A percentile compares a stretch with the other conserved stretches of the same genome.
phyloP scores from a whole-genome alignment of 2,888 invertebrate genomes.

The Agrilus cyanescens region DNA sequence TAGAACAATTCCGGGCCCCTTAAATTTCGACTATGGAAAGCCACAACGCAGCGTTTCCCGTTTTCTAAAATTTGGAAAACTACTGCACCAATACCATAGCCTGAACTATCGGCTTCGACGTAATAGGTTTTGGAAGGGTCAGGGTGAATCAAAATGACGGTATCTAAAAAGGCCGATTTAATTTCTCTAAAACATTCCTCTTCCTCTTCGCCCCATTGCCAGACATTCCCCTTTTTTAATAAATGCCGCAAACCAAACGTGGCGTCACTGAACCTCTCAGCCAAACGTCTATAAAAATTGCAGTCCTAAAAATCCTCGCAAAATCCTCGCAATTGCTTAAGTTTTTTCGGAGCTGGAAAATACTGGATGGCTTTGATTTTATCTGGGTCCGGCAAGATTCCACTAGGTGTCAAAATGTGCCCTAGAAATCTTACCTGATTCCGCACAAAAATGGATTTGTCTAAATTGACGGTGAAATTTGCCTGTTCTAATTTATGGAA shows the following conservation, averaged over 20 bases:
- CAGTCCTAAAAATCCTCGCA: conserved; percentile 15
- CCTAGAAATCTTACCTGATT: conserved; percentile 13
- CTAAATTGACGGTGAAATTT: conserved; percentile 12
- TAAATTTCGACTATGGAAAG: conserved; percentile 6
- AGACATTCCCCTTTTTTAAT: conserved; percentile 9
- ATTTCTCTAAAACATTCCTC: conserved; percentile 4
- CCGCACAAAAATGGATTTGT: conserved; percentile 14
- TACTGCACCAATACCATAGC: conserved; percentile 7
- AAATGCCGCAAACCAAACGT: conserved; percentile 8
- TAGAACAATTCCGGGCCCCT: conserved; percentile 5
- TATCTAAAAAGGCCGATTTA: conserved; percentile 7
- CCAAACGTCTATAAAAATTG: conserved; percentile 14
- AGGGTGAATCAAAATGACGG: conserved; percentile 6
- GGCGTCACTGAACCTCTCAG: conserved; percentile 7
- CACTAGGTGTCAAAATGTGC: conserved; percentile 10
- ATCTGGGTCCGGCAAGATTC: conserved; percentile 12
- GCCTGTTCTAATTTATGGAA: neutral
- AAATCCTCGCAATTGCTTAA: conserved; percentile 15
- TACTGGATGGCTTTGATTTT: conserved; percentile 11
- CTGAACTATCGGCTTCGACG: conserved; percentile 9
- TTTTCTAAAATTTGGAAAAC: conserved; percentile 3
- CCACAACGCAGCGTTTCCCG: neutral
- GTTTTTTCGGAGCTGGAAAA: conserved; percentile 13
- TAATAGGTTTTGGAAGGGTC: neutral
- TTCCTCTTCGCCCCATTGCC: conserved; percentile 9